Base-by-base conservation (phyloP, 2,888 invertebrate species). In the Tetheella fluctuosa region DNA sequence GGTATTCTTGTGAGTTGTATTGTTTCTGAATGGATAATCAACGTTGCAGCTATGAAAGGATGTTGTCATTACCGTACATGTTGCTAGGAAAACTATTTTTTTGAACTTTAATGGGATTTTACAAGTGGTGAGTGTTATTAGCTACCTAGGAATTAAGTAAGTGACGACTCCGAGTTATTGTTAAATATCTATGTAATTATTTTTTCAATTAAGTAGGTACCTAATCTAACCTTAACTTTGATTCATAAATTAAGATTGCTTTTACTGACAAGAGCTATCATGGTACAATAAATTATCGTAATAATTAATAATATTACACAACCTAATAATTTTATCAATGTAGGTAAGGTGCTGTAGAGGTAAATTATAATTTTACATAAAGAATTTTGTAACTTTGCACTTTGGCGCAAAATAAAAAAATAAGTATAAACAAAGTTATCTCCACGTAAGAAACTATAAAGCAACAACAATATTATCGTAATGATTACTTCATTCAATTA, bases 81-180 rank as follows among this genome's bases (percentile, higher is more conserved):
- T 65, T 83, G 78, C 76, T 84, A 82, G 80, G 84, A 85, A 83
- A 76, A 71, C 63, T 60, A 39, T 59, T 69, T 79, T 71, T 86
- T 84, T 83, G 80, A 72, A 83, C 79, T 85, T 92, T 85, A 81
- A 91, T 91, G 91, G 91, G 85, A 89, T 88, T 88, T 76, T 68
- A 81, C 70, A 76, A 77, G 79, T 80, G 90, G 91, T 92, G 71
- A 89, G 91, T 89, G 58, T 52, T 57, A 30, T 55, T 67, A 37
- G 4, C 37, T 37, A 37, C 6, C 15, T 15, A 15, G 13, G 4
- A 37, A 37, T 30, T 37, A 37, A 37, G 13, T 37, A 34, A 7
- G 12, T 34, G 12, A 34, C 25, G 6, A 25, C 25, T 6, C 1
- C 34, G 7, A 34, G 7, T 34, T 34, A 12, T 34, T 34, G 34